Conservation (phyloP, 53 echinoderm and acorn worm species). For the Temnopleurus reevesii region DNA sequence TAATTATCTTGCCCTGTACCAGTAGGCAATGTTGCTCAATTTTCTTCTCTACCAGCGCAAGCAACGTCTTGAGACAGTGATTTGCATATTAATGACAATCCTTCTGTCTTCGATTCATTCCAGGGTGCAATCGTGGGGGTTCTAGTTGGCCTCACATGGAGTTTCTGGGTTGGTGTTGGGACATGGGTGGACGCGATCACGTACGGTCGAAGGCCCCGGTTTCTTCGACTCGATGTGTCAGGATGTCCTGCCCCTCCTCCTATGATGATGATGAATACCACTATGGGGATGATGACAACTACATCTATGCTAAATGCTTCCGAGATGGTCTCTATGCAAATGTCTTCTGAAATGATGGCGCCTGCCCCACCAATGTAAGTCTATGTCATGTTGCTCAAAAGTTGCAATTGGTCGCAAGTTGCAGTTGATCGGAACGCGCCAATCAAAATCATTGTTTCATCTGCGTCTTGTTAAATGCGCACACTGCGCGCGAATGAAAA, state of each 20-base stretch:
- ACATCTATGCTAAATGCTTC: neutral
- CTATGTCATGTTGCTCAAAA: neutral
- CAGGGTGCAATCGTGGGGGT: conserved; percentile 71
- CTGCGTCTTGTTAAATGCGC: too few species aligned
- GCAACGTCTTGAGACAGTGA: too few species aligned
- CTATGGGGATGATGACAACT: neutral
- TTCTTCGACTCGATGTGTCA: conserved; percentile 12
- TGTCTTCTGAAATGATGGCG: neutral
- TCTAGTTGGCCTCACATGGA: conserved; percentile 45
- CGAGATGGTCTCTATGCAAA: neutral
- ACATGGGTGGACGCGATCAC: neutral
- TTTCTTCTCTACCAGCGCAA: too few species aligned
- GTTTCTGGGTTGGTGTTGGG: conserved; percentile 76
- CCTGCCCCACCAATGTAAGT: neutral
- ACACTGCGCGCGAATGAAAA: too few species aligned
- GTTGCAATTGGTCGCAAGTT: too few species aligned
- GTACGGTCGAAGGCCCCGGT: neutral
- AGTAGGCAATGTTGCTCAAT: too few species aligned
- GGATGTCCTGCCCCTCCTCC: neutral
- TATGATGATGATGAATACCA: neutral
- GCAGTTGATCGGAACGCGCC: too few species aligned
- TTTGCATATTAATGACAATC: neutral
- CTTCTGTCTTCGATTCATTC: neutral
- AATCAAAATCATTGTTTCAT: too few species aligned
- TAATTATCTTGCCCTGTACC: too few species aligned